Evolutionary conservation across 2,888 invertebrate genomes (phyloP).

Genomic region (Dorcus hopei): DNA sequence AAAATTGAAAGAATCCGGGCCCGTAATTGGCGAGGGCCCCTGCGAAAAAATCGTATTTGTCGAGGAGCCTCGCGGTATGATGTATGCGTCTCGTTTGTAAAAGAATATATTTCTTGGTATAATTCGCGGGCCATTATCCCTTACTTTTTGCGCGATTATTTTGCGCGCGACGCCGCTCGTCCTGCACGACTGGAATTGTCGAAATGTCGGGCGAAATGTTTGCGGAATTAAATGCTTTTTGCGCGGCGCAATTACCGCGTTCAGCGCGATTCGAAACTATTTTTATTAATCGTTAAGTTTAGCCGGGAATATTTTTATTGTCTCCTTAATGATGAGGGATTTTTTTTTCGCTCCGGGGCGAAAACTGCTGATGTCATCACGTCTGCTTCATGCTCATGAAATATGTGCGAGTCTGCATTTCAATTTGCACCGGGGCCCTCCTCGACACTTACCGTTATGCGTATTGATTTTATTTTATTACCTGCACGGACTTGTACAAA

Average conservation of each 20-base stretch:
- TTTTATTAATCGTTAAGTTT: slow-evolving; percentile 28
- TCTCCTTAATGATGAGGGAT: too few species aligned
- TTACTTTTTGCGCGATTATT: slow-evolving; percentile 20
- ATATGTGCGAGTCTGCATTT: too few species aligned
- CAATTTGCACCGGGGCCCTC: too few species aligned
- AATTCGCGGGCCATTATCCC: slow-evolving; percentile 23
- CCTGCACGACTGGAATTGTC: slow-evolving; percentile 26
- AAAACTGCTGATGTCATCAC: slow-evolving; percentile 1
- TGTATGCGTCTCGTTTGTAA: slow-evolving; percentile 25
- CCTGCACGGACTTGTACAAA: too few species aligned
- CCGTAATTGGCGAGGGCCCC: slow-evolving; percentile 23
- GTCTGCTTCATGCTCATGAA: too few species aligned
- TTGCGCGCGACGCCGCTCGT: slow-evolving; percentile 22
- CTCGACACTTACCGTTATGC: too few species aligned
- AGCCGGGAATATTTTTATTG: slow-evolving; percentile 7
- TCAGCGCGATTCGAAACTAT: slow-evolving; percentile 22
- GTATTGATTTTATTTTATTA: too few species aligned
- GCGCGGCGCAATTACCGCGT: slow-evolving; percentile 22
- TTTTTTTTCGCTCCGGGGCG: background rate
- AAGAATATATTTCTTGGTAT: slow-evolving; percentile 20
- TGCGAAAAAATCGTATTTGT: slow-evolving; percentile 21
- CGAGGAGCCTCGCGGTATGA: slow-evolving; percentile 20
- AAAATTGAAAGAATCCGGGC: slow-evolving; percentile 13
- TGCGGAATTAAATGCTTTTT: slow-evolving; percentile 32
- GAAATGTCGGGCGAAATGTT: slow-evolving; percentile 27